Percentiles rank a stretch among this genome's conserved stretches.
Conservation (phyloP, 2,113 vertebrate genomes). For the Channa argus region DNA sequence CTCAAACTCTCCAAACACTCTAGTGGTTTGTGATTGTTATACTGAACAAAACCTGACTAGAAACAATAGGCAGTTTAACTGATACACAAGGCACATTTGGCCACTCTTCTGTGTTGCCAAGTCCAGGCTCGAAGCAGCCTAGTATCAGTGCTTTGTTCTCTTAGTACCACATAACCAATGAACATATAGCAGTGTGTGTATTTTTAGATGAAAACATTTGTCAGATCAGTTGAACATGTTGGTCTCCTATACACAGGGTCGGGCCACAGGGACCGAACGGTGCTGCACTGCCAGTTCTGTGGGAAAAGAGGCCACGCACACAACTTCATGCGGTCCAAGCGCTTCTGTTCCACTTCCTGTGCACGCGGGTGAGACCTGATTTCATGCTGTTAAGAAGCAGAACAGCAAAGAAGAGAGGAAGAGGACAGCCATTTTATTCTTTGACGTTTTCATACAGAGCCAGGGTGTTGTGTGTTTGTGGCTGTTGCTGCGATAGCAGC, state of each 20-base stretch:
- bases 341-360: slow-evolving; percentile 97
- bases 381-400: not conserved
- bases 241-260: slow-evolving; percentile 78
- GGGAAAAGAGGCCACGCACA: slow-evolving; percentile 93
- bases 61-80: no score
- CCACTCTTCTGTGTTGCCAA: no score
- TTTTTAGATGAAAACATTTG: no score
- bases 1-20: no score
- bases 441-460: not conserved
- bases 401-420: not conserved
- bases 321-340: slow-evolving; percentile 94
- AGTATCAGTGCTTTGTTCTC: no score
- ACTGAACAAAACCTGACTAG: no score
- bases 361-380: slow-evolving; percentile 88
- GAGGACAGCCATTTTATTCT: not conserved
- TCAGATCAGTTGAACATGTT: not conserved
- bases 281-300: slow-evolving; percentile 97
- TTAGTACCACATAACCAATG: no score
- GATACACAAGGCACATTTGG: no score
- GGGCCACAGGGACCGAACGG: slow-evolving; percentile 85
- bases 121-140: no score
- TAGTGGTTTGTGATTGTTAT: no score
- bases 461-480: not conserved
- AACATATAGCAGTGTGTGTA: no score
- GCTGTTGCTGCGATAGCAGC: not conserved